Conservation (phyloP, 2,113 vertebrate species). For the Ammodytes marinus region DNA sequence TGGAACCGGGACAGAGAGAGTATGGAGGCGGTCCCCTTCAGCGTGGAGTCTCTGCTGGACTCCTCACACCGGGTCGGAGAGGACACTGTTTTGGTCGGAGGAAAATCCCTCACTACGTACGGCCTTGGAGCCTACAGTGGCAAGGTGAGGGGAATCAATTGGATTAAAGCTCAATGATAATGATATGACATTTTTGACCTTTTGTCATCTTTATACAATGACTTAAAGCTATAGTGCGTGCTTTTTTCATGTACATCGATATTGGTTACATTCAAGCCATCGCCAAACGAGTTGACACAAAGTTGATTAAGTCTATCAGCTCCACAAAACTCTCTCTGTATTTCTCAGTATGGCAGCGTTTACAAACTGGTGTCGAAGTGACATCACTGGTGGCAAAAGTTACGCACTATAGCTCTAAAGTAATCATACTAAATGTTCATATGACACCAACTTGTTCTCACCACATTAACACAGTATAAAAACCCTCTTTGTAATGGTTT, state of each 20-base stretch:
- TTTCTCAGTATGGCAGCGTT: no score
- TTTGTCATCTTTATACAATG: not conserved
- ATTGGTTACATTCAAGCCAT: no score
- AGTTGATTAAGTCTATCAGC: no score
- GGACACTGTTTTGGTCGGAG: slow-evolving; percentile 96
- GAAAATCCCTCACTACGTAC: slow-evolving; percentile 95
- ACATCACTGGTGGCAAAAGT: no score
- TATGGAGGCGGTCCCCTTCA: slow-evolving; percentile 98
- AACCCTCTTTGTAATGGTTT: no score
- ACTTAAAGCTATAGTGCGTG: no score
- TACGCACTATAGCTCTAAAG: no score
- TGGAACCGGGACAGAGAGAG: slow-evolving; percentile 97
- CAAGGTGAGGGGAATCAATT: slow-evolving; percentile 85
- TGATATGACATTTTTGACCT: accelerated
- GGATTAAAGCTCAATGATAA: not conserved
- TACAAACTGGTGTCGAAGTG: no score
- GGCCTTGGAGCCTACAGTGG: slow-evolving; percentile 94
- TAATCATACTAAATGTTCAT: not conserved
- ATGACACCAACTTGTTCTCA: not conserved
- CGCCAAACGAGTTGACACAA: no score
- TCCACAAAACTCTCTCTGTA: no score
- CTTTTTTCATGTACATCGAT: no score
- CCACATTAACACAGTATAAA: no score
- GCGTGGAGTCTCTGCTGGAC: slow-evolving; percentile 96
- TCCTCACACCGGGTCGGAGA: slow-evolving; percentile 96